Evolutionary conservation across 2,113 vertebrate species (phyloP).

Genomic region (Corapipo altera): DNA sequence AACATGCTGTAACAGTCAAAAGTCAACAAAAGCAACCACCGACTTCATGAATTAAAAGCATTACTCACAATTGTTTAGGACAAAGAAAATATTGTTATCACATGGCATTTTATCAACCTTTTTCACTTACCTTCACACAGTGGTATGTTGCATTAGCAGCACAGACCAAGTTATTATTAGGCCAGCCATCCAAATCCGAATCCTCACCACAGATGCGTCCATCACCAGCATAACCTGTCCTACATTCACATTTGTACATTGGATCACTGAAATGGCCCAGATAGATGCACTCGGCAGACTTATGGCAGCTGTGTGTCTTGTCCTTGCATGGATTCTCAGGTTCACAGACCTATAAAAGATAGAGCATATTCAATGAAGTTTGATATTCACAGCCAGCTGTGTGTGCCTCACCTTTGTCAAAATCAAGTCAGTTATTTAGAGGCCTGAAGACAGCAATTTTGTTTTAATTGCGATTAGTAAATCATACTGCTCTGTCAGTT

Average conservation of each 20-base stretch:
- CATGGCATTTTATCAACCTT: not conserved
- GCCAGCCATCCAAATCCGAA: conserved; percentile 97
- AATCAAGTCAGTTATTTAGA: not conserved
- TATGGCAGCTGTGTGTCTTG: conserved; percentile 92
- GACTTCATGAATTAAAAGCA: not conserved
- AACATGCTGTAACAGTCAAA: not conserved
- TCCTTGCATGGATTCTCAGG: conserved; percentile 95
- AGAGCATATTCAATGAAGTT: not conserved
- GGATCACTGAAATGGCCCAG: conserved; percentile 95
- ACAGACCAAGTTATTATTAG: conserved; percentile 92
- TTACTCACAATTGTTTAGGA: not conserved
- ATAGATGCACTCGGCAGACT: conserved; percentile 89
- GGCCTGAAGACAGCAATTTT: not conserved
- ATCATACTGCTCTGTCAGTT: not conserved
- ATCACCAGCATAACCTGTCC: conserved; percentile 93
- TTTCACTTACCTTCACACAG: conserved; percentile 85
- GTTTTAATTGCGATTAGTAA: not conserved
- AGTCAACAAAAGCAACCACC: not conserved
- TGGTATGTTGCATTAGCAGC: conserved; percentile 91
- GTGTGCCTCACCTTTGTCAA: not conserved
- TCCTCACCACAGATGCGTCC: conserved; percentile 95
- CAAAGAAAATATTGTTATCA: not conserved
- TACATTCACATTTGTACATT: conserved; percentile 96
- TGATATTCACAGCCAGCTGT: not conserved
- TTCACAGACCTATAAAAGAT: conserved; percentile 85